Evolutionary conservation across 2,113 vertebrate genomes (phyloP).

Genomic region (Microcebus ravelobensis): DNA sequence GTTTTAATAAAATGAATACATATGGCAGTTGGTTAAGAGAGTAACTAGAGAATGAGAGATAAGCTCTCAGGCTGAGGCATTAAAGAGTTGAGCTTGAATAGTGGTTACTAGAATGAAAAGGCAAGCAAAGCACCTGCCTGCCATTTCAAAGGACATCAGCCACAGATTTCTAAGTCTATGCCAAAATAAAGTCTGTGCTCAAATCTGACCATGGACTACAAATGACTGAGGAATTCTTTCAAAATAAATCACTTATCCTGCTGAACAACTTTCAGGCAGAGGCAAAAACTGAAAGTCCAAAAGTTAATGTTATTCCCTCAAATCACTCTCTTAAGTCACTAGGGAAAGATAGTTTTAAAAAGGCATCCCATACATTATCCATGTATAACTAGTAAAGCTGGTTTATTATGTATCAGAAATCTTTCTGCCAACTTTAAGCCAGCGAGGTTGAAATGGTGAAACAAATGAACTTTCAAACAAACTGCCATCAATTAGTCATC

Average conservation of each 20-base stretch:
- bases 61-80: neutral
- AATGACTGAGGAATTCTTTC: conserved; percentile 31
- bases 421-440: conserved; percentile 51
- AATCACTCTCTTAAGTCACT: neutral
- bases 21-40: neutral
- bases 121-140: neutral
- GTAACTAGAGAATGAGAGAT: neutral
- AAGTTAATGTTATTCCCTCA: neutral
- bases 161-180: neutral
- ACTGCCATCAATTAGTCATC: conserved; percentile 55
- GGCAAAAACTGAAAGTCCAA: conserved; percentile 19
- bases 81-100: neutral
- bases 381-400: neutral
- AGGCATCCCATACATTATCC: neutral
- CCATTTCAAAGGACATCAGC: neutral
- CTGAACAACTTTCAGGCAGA: neutral
- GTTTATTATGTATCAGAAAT: conserved; percentile 1
- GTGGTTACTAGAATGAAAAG: neutral
- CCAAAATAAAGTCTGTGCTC: neutral
- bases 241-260: conserved; percentile 1
- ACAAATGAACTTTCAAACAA: conserved; percentile 56
- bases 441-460: neutral
- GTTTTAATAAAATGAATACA: neutral
- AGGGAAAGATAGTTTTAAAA: neutral
- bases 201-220: neutral